A percentile compares a stretch with the other conserved stretches of the same genome.
These are phyloP conservation scores for Ceratoteleas bidentatus DNA, from an alignment of 1,140 invertebrate genomes.

Conservation along the genomic window DNA sequence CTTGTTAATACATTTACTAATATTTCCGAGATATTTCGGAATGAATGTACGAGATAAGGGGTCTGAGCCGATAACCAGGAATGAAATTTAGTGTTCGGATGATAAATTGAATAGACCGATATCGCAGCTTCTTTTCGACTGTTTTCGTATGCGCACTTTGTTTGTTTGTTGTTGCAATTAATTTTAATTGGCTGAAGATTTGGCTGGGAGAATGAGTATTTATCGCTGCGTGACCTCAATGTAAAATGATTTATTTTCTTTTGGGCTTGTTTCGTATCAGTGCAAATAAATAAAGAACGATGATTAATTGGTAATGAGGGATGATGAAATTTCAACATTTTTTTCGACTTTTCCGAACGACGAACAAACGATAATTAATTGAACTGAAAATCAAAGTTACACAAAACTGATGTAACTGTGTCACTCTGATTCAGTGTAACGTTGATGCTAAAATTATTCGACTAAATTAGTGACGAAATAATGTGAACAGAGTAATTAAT, in stretches of 20 bases:
- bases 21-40: conserved; percentile 36
- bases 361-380: too few relatives aligned
- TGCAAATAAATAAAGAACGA: too few relatives aligned
- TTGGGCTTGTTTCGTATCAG: neutral
- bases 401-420: too few relatives aligned
- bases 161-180: conserved; percentile 44
- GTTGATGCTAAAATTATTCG: too few relatives aligned
- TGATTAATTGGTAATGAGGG: too few relatives aligned
- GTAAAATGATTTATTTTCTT: conserved; percentile 21
- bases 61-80: conserved; percentile 7
- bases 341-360: too few relatives aligned
- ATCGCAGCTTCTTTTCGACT: conserved; percentile 3
- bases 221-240: conserved; percentile 18
- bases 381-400: too few relatives aligned
- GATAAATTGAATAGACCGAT: conserved; percentile 45
- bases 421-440: too few relatives aligned
- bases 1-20: conserved; percentile 42
- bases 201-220: conserved; percentile 7
- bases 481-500: too few relatives aligned
- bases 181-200: conserved; percentile 47
- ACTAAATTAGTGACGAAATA: too few relatives aligned
- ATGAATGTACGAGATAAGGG: conserved; percentile 22
- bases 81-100: conserved; percentile 31
- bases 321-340: too few relatives aligned
- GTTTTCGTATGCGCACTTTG: conserved; percentile 17